Conservation (phyloP, 2,888 invertebrate genomes). For the Saturnia japonica region DNA sequence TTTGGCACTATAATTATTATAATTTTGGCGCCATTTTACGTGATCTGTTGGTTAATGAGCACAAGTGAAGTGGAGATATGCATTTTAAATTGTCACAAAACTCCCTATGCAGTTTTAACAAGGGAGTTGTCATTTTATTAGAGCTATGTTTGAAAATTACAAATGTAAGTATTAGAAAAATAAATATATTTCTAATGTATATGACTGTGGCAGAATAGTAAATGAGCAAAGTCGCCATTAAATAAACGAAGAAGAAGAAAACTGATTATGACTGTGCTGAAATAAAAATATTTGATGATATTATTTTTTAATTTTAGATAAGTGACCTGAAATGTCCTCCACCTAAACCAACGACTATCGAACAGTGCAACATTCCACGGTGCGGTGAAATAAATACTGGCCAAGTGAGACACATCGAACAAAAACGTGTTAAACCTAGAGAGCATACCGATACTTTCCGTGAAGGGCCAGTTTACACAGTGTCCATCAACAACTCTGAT, state of each 20-base stretch:
- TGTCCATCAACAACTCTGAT: slow-evolving; percentile 62
- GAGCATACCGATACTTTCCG: slow-evolving; percentile 64
- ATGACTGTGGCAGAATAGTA: too few relatives aligned
- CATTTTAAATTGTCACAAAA: too few relatives aligned
- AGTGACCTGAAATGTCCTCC: slow-evolving; percentile 67
- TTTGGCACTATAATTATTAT: too few relatives aligned
- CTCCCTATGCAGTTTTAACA: too few relatives aligned
- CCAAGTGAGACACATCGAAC: slow-evolving; percentile 48
- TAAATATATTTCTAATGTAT: too few relatives aligned
- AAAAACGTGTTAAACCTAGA: slow-evolving; percentile 47
- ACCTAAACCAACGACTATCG: slow-evolving; percentile 58
- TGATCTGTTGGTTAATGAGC: too few relatives aligned
- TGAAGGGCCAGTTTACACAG: slow-evolving; percentile 69
- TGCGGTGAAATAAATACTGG: slow-evolving; percentile 45
- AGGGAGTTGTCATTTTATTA: too few relatives aligned
- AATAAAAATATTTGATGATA: neutral
- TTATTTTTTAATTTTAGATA: slow-evolving; percentile 47
- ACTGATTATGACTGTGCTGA: neutral
- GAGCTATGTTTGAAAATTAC: too few relatives aligned
- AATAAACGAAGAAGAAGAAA: neutral
- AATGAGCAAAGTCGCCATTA: too few relatives aligned
- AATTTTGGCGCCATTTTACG: too few relatives aligned
- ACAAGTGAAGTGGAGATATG: too few relatives aligned
- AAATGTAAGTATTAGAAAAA: too few relatives aligned
- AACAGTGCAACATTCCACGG: slow-evolving; percentile 62